Conservation (phyloP, 2,888 invertebrate genomes). For the Caenorhabditis sp. region DNA sequence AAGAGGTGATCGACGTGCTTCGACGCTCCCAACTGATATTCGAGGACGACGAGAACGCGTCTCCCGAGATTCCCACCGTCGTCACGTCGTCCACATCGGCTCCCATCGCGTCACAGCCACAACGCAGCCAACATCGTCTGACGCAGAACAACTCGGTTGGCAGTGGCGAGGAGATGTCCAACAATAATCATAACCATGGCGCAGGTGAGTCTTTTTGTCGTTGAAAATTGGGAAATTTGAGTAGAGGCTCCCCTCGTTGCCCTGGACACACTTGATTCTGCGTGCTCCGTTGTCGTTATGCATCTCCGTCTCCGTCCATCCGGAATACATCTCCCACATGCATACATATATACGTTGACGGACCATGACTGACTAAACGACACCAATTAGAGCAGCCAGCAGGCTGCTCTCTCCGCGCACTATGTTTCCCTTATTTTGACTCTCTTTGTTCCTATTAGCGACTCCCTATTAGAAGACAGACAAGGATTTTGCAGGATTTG, state of each 20-base stretch:
- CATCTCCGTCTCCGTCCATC: conserved; percentile 1
- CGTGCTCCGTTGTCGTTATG: conserved; percentile 42
- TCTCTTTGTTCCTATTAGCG: background rate
- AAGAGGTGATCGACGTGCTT: conserved; percentile 51
- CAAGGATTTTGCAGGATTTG: too few species aligned
- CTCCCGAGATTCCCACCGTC: conserved; percentile 7
- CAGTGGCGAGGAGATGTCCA: conserved; percentile 32
- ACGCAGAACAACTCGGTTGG: background rate
- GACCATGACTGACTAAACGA: conserved; percentile 36
- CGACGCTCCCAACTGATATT: conserved; percentile 50
- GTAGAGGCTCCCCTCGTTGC: background rate
- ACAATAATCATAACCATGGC: conserved; percentile 31
- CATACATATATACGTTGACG: conserved; percentile 9
- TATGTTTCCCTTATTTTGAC: background rate
- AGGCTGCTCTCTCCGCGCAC: background rate
- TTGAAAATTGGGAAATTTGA: background rate
- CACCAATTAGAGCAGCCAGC: conserved; percentile 27
- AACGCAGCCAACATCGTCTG: background rate
- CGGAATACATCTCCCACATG: conserved; percentile 19
- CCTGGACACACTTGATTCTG: background rate
- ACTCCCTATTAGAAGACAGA: too few species aligned
- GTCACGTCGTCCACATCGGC: background rate
- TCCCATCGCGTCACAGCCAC: background rate
- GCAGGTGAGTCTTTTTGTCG: conserved; percentile 20
- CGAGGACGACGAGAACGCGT: conserved; percentile 30